Base-by-base conservation (phyloP, 2,888 invertebrate genomes). In the Salpingus planirostris region DNA sequence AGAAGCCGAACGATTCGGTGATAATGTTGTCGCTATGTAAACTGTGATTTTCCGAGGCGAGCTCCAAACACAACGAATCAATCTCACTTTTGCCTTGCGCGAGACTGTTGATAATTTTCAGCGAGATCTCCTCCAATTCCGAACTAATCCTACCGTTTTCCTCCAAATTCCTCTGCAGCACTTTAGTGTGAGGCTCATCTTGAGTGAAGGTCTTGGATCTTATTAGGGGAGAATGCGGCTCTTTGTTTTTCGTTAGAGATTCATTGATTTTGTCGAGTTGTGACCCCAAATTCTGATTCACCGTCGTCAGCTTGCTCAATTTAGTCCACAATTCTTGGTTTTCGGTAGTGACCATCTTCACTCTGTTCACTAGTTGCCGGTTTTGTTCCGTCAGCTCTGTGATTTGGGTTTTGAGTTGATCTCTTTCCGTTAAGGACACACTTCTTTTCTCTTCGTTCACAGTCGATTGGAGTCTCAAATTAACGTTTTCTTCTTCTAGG, bases 251-350 rank as follows among this genome's bases (percentile, higher is more conserved):
- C 35, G 64, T 67, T 30, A 73, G 53, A 2, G 68, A 67, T 43
- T 70, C 66, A 23, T 68, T 70, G 31, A 73, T 71, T 56, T 69
- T 70, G 27, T 60, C 64, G 29, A 72, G 56, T 40, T 70, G 69
- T 32, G 62, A 66, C 14, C 69, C 71, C 30, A 72, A 54, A 15
- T 65, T 65, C 47, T 69, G 68, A 45, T 75, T 76, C 11, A 73
- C 71, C 53, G 73, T 73, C 3, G 80, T 71, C 30, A 80, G 62
- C 56, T 70, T 69, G 1, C 74, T 78, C 32, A 88, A 67, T 51
- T 80, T 76, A 33, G 71, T 76, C 88, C 88, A 88, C 23, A 88
- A 62, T 43, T 80, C 80, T 50, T 80, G 78, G 58, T 88, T 88
- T 60, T 88, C 88, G 48, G 75, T 74, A 2, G 85, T 80, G 6